A percentile compares a stretch with the other conserved stretches of the same genome.
phyloP scores from a whole-genome alignment of 2,888 invertebrate species.

The Nineta flava region DNA sequence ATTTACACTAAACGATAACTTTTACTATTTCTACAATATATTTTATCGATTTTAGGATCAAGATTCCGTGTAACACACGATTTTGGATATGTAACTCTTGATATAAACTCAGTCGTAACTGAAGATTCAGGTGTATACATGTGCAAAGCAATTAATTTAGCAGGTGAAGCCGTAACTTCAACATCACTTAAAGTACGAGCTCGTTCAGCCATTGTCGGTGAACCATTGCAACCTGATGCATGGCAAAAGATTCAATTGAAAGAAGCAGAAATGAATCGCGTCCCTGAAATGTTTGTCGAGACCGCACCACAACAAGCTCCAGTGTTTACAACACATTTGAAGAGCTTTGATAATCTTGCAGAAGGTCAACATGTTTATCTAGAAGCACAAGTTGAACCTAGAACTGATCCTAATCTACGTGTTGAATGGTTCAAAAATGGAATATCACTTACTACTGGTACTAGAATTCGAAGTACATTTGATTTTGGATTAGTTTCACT shows the following conservation, averaged over 20 bases:
- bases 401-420: constrained; percentile 72
- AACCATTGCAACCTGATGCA: constrained; percentile 76
- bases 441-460: constrained; percentile 68
- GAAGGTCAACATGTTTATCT: constrained; percentile 78
- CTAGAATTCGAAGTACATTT: constrained; percentile 82
- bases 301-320: constrained; percentile 80
- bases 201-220: constrained; percentile 63
- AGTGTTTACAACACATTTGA: constrained; percentile 85
- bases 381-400: constrained; percentile 82
- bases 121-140: constrained; percentile 88
- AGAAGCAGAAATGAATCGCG: constrained; percentile 82
- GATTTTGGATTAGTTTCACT: constrained; percentile 93
- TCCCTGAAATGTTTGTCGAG: constrained; percentile 76
- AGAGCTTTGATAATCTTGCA: constrained; percentile 64
- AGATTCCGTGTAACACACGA: constrained; percentile 84
- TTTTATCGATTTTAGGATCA: constrained; percentile 36
- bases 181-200: constrained; percentile 79
- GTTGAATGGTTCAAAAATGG: constrained; percentile 91
- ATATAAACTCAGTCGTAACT: constrained; percentile 73
- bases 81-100: constrained; percentile 86
- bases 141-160: constrained; percentile 85
- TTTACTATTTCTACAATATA: neutral
- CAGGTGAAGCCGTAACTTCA: constrained; percentile 88
- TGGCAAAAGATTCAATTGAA: constrained; percentile 85
- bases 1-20: neutral